Evolutionary conservation across 2,113 vertebrate species (phyloP), one percentile per base, ranked within the genome.

Genomic region (Columba janthina): DNA sequence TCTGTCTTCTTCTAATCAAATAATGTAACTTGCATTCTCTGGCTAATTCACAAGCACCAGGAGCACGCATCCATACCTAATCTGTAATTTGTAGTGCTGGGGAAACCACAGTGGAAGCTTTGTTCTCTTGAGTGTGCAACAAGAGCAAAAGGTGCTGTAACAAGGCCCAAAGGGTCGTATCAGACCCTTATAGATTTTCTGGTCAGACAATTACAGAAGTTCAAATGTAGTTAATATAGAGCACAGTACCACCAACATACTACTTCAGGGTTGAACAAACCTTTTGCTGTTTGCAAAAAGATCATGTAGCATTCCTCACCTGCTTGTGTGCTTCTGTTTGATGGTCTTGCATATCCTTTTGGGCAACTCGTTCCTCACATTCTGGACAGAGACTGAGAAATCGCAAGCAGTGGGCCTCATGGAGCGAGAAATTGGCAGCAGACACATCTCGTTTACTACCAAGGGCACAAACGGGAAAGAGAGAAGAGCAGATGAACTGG

Each of bases 401-500:
- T 13, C 97, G 95, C n/a, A 90, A 54, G 91, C 99, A 99, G 96
- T 98, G 98, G 5, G 70, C 95, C 84, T 98, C 98, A 0, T 99
- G 99, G 71, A 99, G 96, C 38, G 87, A 53, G 44, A 98, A 97
- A 85, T 98, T 98, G 56, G 44, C 44, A 46, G 44, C 44, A 46
- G 44, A 46, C 44, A 46, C 44, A 46, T 19, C 44, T 46, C 44
- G 44, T 46, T 46, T 46, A 46, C 44, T 46, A 46, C 44, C 44
- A 19, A 46, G 44, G 44, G 44, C 44, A 46, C 18, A 46, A 46
- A 46, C 9, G 44, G 44, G 44, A 46, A 46, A 19, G 44, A 46
- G 44, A 46, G 44, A 46, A 46, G 44, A 46, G 44, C 18, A 46
- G 18, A 46, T 46, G 44, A 46, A 19, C 44, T 46, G 44, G 18